Percentiles rank a stretch among this genome's conserved stretches.
Evolutionary conservation across 2,113 vertebrate species (phyloP).

Genomic region (Bos indicus): DNA sequence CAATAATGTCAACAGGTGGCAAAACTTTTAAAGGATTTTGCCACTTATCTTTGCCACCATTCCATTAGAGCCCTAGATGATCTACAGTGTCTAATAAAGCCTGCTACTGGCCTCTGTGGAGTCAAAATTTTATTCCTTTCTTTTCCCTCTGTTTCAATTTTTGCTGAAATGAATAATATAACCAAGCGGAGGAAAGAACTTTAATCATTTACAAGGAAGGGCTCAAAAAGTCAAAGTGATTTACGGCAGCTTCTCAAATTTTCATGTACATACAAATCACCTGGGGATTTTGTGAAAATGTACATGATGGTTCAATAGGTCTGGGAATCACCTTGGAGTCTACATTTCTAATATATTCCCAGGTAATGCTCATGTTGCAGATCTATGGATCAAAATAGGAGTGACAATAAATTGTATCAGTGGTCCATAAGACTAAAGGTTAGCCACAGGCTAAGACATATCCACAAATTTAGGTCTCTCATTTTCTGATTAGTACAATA

Average conservation of each 20-base stretch:
- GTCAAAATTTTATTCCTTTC: background rate
- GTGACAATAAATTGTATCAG: background rate
- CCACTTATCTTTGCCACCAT: conserved; percentile 10
- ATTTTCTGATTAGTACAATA: background rate
- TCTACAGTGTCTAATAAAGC: background rate
- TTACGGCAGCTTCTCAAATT: background rate
- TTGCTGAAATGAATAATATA: background rate
- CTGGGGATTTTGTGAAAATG: background rate
- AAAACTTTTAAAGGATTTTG: conserved; percentile 39
- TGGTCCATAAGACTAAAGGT: background rate
- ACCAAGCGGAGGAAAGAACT: background rate
- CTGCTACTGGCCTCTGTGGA: background rate
- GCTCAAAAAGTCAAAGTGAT: background rate
- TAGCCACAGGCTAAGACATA: background rate
- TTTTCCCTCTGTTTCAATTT: background rate
- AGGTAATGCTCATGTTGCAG: background rate
- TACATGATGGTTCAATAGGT: background rate
- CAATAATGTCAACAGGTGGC: conserved; percentile 39
- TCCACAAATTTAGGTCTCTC: background rate
- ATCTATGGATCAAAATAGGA: background rate
- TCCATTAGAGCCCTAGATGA: background rate
- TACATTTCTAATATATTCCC: background rate
- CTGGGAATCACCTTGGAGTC: background rate
- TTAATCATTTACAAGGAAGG: background rate
- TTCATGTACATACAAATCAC: background rate